phyloP scores from a whole-genome alignment of 1,140 invertebrate species.

The Doryteuthis pealeii region DNA sequence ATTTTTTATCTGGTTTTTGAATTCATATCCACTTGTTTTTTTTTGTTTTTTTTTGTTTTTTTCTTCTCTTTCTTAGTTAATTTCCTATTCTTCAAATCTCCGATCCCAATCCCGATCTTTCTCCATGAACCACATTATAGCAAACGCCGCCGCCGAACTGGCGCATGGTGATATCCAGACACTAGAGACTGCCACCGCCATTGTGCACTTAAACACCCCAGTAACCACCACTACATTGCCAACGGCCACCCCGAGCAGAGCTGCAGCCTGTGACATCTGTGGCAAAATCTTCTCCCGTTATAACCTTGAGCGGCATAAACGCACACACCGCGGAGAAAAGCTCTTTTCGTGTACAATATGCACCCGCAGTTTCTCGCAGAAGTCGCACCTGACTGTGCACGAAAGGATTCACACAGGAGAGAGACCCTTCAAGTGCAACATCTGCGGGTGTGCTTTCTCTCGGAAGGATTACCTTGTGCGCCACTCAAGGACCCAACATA shows the following conservation, averaged over 20 bases:
- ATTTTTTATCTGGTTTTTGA: too few relatives aligned
- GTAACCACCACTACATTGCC: background rate
- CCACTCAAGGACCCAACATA: constrained; percentile 64
- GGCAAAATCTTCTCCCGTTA: constrained; percentile 9
- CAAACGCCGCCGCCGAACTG: background rate
- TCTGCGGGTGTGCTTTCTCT: constrained; percentile 47
- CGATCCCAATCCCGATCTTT: too few relatives aligned
- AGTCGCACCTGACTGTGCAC: constrained; percentile 23
- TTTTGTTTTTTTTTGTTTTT: too few relatives aligned
- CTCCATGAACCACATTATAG: background rate
- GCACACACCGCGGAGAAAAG: constrained; percentile 26
- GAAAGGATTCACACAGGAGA: constrained; percentile 35
- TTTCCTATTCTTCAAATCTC: too few relatives aligned
- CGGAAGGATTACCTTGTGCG: constrained; percentile 95
- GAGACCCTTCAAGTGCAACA: constrained; percentile 35
- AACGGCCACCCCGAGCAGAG: background rate
- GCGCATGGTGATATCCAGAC: background rate
- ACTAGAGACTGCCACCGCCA: background rate
- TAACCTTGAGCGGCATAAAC: constrained; percentile 26
- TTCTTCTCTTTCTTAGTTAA: too few relatives aligned
- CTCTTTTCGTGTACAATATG: constrained; percentile 27
- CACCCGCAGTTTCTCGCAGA: constrained; percentile 19
- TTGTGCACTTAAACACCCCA: background rate
- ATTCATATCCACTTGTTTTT: too few relatives aligned
- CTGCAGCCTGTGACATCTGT: background rate